Base-by-base conservation (phyloP, 2,113 vertebrate species). In the Carassius auratus region DNA sequence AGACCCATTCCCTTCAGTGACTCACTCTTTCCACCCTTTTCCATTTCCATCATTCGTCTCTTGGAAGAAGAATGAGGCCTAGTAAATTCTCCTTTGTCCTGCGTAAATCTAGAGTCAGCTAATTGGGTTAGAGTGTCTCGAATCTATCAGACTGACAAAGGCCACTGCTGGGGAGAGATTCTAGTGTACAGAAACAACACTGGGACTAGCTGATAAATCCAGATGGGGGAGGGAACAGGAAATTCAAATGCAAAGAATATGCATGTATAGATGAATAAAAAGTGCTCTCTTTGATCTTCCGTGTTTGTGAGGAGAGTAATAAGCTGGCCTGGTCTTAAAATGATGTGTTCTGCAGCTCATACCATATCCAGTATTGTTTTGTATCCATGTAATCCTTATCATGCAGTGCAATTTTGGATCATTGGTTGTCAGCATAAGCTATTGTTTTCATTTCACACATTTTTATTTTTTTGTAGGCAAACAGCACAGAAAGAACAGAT, bases 21-120 rank as follows among this genome's bases (percentile, higher is more conserved):
- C 61, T 78, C 84, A 85, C n/a, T 23, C n/a, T 50, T 78, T 55
- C 61, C 75, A 66, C 33, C 30, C 10, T 8, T 81, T 81, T 64
- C 77, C 36, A 80, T 64, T 80, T 19, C 38, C 42, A 57, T 77
- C 15, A 33, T 64, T 45, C 52, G 26, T 38, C 13, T 80, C 42
- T 17, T 61, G 38, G 57, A 15, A 48, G 42, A 77, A 42, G 48
- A 66, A 64, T 7, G 21, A 78, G 26, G 59, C 59, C 45, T 50
- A 21, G n/a, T 33, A 19, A 81, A 64, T 9, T 66, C 8, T 30
- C 23, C 76, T 85, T 74, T 55, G n/a, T 64, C 45, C 26, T 64
- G 71, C 23, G 36, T 85, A 85, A 77, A 85, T 77, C 8, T 76
- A 9, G 2, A 17, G 50, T 59, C 52, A 50, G 42, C 42, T 76